phyloP scores from a whole-genome alignment of 2,797 vertebrate genomes.

The Melanotaenia pygmaea region DNA sequence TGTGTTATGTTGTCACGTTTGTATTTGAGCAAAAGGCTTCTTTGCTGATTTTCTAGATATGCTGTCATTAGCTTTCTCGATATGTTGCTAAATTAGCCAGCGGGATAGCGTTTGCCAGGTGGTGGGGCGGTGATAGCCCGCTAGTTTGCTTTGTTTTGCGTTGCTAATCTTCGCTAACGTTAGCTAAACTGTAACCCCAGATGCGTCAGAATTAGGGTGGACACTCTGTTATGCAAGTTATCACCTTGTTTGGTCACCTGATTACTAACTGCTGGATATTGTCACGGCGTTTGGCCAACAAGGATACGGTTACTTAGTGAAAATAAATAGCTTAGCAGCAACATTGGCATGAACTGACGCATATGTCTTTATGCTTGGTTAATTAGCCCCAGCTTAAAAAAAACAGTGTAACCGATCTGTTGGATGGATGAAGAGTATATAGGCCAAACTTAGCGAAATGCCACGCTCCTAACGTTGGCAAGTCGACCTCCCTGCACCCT shows the following conservation, averaged over 20 bases:
- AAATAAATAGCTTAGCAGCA: slow-evolving; percentile 44
- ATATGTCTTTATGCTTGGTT: slow-evolving; percentile 48
- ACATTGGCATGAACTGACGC: slow-evolving; percentile 42
- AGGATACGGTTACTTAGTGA: slow-evolving; percentile 13
- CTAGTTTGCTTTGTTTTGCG: slow-evolving; percentile 53
- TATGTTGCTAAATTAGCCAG: slow-evolving; percentile 63
- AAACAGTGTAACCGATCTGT: slow-evolving; percentile 72
- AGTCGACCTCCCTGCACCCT: slow-evolving; percentile 40
- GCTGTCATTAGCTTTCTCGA: slow-evolving; percentile 38
- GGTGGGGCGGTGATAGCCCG: slow-evolving; percentile 45
- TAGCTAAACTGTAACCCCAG: not conserved
- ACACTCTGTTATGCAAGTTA: slow-evolving; percentile 13
- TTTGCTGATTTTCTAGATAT: slow-evolving; percentile 39
- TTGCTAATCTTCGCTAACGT: slow-evolving; percentile 42
- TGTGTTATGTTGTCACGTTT: not conserved
- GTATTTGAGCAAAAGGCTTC: not conserved
- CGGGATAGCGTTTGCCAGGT: slow-evolving; percentile 27
- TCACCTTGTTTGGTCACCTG: slow-evolving; percentile 9
- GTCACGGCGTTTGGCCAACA: slow-evolving; percentile 37
- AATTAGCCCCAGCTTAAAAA: slow-evolving; percentile 52
- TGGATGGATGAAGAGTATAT: slow-evolving; percentile 63
- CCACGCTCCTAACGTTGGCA: slow-evolving; percentile 49
- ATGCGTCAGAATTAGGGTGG: not conserved
- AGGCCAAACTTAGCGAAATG: slow-evolving; percentile 69
- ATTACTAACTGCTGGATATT: slow-evolving; percentile 13